These are phyloP conservation scores for Indri indri DNA, from an alignment of 2,113 vertebrate genomes.

Conservation along the genomic window DNA sequence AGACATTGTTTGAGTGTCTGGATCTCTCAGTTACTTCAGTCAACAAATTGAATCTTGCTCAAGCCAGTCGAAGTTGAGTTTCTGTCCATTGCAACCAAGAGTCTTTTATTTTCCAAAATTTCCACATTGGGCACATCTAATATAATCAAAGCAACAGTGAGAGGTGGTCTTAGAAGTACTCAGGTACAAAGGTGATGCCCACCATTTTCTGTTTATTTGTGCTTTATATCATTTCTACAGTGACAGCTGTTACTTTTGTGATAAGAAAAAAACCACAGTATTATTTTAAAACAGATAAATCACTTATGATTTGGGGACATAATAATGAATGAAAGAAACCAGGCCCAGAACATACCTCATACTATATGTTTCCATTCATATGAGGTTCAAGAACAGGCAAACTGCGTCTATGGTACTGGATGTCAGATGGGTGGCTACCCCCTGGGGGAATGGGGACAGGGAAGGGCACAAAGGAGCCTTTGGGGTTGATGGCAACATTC, in stretches of 20 bases:
- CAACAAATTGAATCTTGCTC: background rate
- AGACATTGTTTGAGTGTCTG: background rate
- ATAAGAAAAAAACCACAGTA: background rate
- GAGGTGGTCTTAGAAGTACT: background rate
- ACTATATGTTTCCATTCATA: background rate
- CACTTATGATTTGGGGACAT: background rate
- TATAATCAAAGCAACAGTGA: background rate
- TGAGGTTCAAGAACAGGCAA: background rate
- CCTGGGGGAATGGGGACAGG: background rate
- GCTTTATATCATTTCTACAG: background rate
- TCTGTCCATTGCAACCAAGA: background rate
- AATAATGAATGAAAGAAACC: background rate
- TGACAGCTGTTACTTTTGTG: background rate
- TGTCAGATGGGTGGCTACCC: background rate
- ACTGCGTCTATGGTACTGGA: background rate
- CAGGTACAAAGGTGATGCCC: background rate
- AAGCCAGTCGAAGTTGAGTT: background rate
- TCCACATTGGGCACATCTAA: background rate
- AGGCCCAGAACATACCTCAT: background rate
- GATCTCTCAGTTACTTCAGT: background rate
- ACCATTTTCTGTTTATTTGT: background rate
- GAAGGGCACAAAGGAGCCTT: background rate
- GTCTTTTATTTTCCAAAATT: background rate
- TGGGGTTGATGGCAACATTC: background rate
- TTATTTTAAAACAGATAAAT: background rate